These are phyloP conservation scores for Elachura formosa DNA, from an alignment of 2,113 vertebrate genomes.

Conservation along the genomic window DNA sequence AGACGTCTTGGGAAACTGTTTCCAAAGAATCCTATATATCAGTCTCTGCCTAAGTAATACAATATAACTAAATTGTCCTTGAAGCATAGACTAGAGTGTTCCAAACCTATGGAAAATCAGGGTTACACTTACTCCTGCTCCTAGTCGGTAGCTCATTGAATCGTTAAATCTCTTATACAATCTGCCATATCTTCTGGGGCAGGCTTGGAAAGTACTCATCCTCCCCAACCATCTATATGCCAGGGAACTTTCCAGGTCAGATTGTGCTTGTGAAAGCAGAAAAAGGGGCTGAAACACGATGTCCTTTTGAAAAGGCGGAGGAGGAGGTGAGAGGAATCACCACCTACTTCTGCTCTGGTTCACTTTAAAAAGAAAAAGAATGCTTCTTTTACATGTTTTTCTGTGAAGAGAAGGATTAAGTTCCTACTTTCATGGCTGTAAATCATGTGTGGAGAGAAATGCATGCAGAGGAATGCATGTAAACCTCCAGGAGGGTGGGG, in stretches of 20 bases:
- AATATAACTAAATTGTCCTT: background rate
- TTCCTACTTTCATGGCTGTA: background rate
- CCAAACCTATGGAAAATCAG: background rate
- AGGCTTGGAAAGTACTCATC: background rate
- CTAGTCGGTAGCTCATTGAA: background rate
- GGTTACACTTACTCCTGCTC: background rate
- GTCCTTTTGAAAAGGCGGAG: background rate
- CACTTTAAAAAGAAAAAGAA: background rate
- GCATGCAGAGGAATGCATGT: background rate
- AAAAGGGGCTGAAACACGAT: background rate
- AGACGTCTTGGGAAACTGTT: background rate
- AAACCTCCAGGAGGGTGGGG: background rate
- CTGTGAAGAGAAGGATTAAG: constrained; percentile 9
- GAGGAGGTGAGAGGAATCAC: constrained; percentile 41
- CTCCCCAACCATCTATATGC: background rate
- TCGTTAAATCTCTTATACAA: background rate
- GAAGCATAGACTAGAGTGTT: background rate
- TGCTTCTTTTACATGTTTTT: background rate
- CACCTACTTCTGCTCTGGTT: constrained; percentile 16
- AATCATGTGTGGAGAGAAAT: background rate
- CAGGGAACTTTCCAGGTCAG: background rate
- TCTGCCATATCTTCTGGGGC: background rate
- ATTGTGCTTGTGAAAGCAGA: background rate
- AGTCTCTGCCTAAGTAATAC: background rate
- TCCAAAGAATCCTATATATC: background rate